Conservation (phyloP, 2,113 vertebrate genomes). For the Synchiropus splendidus region DNA sequence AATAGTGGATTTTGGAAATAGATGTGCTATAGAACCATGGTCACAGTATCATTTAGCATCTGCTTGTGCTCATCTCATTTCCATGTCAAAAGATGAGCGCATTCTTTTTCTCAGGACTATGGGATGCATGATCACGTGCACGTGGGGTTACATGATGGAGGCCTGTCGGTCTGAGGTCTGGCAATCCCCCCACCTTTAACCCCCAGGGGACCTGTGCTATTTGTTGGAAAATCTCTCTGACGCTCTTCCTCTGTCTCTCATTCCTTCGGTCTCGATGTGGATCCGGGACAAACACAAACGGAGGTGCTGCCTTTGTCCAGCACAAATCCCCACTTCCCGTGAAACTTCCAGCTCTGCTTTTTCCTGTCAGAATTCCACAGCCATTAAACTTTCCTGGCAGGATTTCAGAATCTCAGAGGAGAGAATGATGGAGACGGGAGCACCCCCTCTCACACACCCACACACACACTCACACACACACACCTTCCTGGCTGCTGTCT, state of each 20-base stretch:
- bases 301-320: slow-evolving; percentile 72
- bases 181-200: slow-evolving; percentile 27
- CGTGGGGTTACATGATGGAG: slow-evolving; percentile 50
- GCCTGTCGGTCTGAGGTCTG: slow-evolving; percentile 53
- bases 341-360: slow-evolving; percentile 81
- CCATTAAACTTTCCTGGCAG: slow-evolving; percentile 93
- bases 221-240: slow-evolving; percentile 67
- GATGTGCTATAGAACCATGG: too few species aligned
- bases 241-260: slow-evolving; percentile 60
- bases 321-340: slow-evolving; percentile 83
- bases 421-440: background rate
- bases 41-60: slow-evolving; percentile 9
- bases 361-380: slow-evolving; percentile 91
- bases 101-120: slow-evolving; percentile 32
- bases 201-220: slow-evolving; percentile 53
- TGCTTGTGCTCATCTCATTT: background rate
- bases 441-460: slow-evolving; percentile 17
- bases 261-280: slow-evolving; percentile 21
- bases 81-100: background rate
- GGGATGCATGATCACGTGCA: slow-evolving; percentile 30
- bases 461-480: slow-evolving; percentile 6
- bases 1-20: background rate
- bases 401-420: slow-evolving; percentile 53
- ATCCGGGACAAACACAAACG: slow-evolving; percentile 74
- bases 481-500: too few species aligned